Evolutionary conservation across 2,888 invertebrate species (phyloP).

Genomic region (Apotomis betuletana): DNA sequence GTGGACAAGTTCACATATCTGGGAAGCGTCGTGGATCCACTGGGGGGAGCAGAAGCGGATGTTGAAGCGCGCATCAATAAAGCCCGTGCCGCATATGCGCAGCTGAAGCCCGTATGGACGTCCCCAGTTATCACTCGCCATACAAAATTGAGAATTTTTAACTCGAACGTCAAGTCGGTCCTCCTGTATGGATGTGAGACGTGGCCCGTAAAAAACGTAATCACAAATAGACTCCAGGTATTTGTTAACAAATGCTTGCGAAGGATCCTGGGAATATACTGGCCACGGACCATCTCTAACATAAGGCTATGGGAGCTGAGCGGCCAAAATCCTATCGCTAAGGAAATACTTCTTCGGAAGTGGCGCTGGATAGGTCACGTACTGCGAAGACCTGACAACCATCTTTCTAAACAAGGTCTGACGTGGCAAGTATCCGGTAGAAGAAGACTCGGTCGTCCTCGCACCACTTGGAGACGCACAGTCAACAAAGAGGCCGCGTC

Average conservation of each 20-base stretch:
- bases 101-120: background rate
- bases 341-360: no score
- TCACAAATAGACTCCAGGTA: background rate
- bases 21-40: background rate
- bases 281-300: background rate
- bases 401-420: no score
- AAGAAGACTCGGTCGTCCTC: no score
- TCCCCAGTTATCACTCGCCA: background rate
- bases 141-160: background rate
- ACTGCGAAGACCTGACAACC: no score
- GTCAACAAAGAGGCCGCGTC: no score
- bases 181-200: background rate
- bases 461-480: no score
- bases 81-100: background rate
- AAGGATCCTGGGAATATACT: background rate
- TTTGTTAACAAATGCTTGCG: background rate
- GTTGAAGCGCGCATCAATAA: constrained; percentile 1
- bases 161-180: background rate
- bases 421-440: no score
- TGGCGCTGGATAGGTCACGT: no score
- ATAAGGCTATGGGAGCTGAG: background rate
- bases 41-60: background rate
- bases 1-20: background rate
- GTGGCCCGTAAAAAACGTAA: background rate
- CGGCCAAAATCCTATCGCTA: no score